Base-by-base conservation (phyloP, 2,888 invertebrate genomes). In the Thyatira batis region DNA sequence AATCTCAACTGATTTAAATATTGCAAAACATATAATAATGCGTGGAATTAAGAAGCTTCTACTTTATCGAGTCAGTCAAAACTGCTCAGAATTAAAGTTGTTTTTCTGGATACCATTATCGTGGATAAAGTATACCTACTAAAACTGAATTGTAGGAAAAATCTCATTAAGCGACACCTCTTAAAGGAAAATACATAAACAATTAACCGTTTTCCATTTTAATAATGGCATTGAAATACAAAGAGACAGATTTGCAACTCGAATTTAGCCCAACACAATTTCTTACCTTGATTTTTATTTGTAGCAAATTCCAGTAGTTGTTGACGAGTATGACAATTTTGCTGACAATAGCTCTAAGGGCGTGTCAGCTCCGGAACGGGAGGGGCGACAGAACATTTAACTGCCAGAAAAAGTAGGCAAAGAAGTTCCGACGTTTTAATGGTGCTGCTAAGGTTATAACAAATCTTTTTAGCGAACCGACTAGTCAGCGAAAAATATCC, bases 391-490 rank as follows among this genome's bases (percentile, higher is more conserved):
- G 45, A 23, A 21, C 45, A 45, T 45, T 45, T 20, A 45, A n/a
- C 45, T 45, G 45, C 23, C 45, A 20, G n/a, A 45, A 45, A 20
- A 20, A 23, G 20, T 45, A 45, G 45, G 20, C 45, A 45, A 45
- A 23, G 23, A 45, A 39, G 39, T 39, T 45, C 45, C 45, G 23
- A 23, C 45, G 21, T 45, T 45, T 45, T 45, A 45, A 39, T 39
- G 21, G 45, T n/a, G 11, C 23, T 45, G 45, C 45, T 45, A 45
- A 23, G 45, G 21, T 45, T 45, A 45, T 45, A 21, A 45, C 23
- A 45, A 45, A 45, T 21, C 45, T 45, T 45, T 44, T 45, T 23
- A 23, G 45, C 45, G 17, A 45, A 20, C 45, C 21, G 23, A 21
- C 45, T 20, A 20, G 21, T 45, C 20, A 20, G 45, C 21, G 23